Conservation (phyloP, 2,888 invertebrate genomes). For the Dynastes maya region DNA sequence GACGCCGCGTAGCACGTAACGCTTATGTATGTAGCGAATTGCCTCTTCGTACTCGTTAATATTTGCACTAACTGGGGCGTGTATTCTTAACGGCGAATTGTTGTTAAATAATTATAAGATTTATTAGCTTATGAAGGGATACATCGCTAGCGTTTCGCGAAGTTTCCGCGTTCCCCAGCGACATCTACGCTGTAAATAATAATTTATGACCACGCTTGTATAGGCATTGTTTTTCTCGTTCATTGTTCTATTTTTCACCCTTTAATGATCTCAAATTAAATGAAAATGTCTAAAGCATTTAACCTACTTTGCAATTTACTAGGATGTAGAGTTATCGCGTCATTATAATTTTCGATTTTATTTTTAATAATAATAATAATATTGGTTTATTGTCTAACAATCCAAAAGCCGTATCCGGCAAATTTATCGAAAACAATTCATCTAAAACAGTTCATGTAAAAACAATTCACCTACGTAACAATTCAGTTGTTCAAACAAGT, state of each 20-base stretch:
- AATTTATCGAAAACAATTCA: too few species aligned
- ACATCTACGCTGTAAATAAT: neutral
- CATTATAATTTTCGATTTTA: too few species aligned
- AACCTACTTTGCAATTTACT: too few species aligned
- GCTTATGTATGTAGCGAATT: neutral
- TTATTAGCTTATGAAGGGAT: slow-evolving; percentile 10
- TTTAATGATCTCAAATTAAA: neutral
- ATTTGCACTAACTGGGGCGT: slow-evolving; percentile 11
- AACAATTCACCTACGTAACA: too few species aligned
- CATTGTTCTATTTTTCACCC: neutral
- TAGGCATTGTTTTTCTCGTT: neutral
- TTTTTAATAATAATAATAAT: too few species aligned
- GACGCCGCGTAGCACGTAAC: neutral
- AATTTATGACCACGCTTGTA: neutral
- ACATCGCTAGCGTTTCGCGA: neutral
- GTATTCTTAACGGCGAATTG: slow-evolving; percentile 15
- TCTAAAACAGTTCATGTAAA: too few species aligned
- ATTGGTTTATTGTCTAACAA: too few species aligned
- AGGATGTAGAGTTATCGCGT: too few species aligned
- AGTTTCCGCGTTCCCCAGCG: too few species aligned
- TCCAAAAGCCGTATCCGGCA: too few species aligned
- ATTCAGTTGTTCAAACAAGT: too few species aligned
- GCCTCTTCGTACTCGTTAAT: neutral
- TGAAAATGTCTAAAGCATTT: too few species aligned
- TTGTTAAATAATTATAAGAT: slow-evolving; percentile 29